These are phyloP conservation scores for Beaufortia kweichowensis DNA, from an alignment of 2,113 vertebrate genomes.

Conservation along the genomic window DNA sequence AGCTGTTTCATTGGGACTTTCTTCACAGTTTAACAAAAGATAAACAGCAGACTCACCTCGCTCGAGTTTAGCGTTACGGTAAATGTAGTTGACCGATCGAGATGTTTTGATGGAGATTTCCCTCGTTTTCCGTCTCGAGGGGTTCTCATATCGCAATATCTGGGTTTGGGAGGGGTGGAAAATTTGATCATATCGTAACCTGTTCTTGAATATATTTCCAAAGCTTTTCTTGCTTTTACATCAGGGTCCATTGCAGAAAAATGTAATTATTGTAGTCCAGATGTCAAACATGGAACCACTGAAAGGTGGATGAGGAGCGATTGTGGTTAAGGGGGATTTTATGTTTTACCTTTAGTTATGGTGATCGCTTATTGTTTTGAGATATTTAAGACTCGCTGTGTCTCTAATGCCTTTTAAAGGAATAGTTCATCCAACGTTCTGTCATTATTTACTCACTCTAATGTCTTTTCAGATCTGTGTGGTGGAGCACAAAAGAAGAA, in stretches of 20 bases:
- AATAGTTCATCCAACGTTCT: background rate
- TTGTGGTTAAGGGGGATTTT: background rate
- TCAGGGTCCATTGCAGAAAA: background rate
- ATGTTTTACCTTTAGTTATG: background rate
- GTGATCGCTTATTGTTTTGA: background rate
- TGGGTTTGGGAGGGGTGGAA: background rate
- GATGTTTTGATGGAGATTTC: conserved; percentile 5
- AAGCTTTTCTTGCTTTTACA: conserved; percentile 1
- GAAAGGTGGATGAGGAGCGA: background rate
- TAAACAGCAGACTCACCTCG: conserved; percentile 11
- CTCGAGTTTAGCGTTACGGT: background rate
- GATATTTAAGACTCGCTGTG: background rate
- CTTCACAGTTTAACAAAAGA: conserved; percentile 30
- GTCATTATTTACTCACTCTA: no score
- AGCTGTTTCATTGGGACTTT: conserved; percentile 37
- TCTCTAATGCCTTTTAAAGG: background rate
- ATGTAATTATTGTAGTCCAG: background rate
- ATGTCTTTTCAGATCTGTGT: no score
- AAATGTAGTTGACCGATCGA: background rate
- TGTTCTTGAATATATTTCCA: background rate
- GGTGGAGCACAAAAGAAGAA: no score
- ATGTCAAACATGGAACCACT: background rate
- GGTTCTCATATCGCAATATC: conserved; percentile 1
- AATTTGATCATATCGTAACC: conserved; percentile 2
- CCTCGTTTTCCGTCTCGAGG: background rate